These are phyloP conservation scores for Leptodactylus fallax DNA, from an alignment of 2,797 vertebrate genomes.

Conservation along the genomic window DNA sequence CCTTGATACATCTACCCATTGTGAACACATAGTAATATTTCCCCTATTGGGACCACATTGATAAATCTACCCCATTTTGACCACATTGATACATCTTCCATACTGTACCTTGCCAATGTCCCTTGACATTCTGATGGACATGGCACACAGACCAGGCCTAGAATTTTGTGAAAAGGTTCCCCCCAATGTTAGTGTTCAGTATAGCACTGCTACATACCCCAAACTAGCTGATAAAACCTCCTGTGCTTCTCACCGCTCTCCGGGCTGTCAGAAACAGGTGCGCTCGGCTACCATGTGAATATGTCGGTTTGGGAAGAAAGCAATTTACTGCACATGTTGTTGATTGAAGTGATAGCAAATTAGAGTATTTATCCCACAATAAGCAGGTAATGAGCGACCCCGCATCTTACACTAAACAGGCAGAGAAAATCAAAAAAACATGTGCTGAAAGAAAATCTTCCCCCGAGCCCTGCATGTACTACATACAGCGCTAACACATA, in stretches of 20 bases:
- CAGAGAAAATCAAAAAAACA: neutral
- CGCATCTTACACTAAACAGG: neutral
- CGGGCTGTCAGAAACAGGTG: conserved; percentile 32
- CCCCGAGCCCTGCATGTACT: neutral
- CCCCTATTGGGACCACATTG: no score
- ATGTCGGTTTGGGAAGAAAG: conserved; percentile 4
- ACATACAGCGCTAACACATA: neutral
- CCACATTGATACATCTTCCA: no score
- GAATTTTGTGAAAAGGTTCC: neutral
- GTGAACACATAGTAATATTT: no score
- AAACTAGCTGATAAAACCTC: neutral
- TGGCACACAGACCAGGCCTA: no score
- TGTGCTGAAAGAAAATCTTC: neutral
- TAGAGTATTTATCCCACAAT: conserved; percentile 55
- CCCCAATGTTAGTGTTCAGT: no score
- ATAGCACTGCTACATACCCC: neutral
- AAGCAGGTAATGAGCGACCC: conserved; percentile 49
- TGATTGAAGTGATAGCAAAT: conserved; percentile 55
- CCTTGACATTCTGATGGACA: neutral
- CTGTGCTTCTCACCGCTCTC: neutral
- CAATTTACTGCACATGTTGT: conserved; percentile 51
- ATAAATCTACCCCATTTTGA: no score
- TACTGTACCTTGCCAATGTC: no score
- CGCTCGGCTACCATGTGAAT: conserved; percentile 13
- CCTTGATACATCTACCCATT: no score